Conservation (phyloP, 2,888 invertebrate species). For the Phorcus lineatus region DNA sequence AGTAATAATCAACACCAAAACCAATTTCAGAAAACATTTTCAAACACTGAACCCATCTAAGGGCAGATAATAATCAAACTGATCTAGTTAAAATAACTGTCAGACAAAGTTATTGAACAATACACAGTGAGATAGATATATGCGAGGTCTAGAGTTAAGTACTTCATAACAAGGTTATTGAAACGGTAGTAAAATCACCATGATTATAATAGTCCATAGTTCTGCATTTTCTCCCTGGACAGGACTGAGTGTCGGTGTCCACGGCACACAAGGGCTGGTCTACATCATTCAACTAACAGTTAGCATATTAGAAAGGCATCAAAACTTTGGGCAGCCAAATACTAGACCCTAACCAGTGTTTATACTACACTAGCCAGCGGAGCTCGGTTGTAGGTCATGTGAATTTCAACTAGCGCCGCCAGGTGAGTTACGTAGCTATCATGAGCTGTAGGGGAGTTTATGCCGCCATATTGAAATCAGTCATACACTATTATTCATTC, state of each 20-base stretch:
- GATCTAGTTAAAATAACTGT: constrained; percentile 9
- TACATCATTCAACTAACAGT: constrained; percentile 2
- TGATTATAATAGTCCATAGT: constrained; percentile 1
- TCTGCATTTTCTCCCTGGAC: constrained; percentile 22
- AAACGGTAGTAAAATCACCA: constrained; percentile 11
- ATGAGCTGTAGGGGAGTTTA: neutral
- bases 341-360: too few relatives aligned
- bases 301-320: constrained; percentile 19
- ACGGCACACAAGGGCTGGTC: constrained; percentile 18
- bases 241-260: neutral
- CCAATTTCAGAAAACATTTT: constrained; percentile 20
- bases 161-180: constrained; percentile 18
- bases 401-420: too few relatives aligned
- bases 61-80: constrained; percentile 13
- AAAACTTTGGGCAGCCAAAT: neutral
- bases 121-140: constrained; percentile 11
- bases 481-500: too few relatives aligned
- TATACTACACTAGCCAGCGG: too few relatives aligned
- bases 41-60: constrained; percentile 8
- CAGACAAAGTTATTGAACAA: constrained; percentile 18
- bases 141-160: constrained; percentile 12
- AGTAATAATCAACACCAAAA: constrained; percentile 18
- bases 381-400: too few relatives aligned
- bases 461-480: neutral
- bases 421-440: too few relatives aligned